Conservation (phyloP, 2,797 vertebrate species). For the Geotrypetes seraphini region DNA sequence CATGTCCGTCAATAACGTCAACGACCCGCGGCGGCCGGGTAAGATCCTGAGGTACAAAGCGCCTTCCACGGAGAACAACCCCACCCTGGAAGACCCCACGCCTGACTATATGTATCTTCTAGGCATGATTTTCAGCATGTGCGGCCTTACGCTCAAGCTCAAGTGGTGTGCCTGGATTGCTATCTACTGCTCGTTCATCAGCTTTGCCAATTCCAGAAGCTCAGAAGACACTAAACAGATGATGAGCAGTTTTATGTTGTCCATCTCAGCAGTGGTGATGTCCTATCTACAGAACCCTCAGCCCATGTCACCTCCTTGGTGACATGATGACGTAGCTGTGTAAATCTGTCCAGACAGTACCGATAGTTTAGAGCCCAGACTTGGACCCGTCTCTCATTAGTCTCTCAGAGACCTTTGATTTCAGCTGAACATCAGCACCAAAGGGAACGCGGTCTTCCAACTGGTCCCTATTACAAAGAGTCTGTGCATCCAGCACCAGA, state of each 20-base stretch:
- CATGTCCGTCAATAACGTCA: slow-evolving; percentile 71
- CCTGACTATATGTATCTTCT: slow-evolving; percentile 95
- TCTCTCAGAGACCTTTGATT: too few species aligned
- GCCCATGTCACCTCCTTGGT: slow-evolving; percentile 92
- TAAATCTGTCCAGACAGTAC: too few species aligned
- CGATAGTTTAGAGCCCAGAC: too few species aligned
- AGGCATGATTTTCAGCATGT: slow-evolving; percentile 97
- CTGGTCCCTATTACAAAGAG: too few species aligned
- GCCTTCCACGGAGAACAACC: slow-evolving; percentile 77
- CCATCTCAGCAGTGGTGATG: slow-evolving; percentile 92
- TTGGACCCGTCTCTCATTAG: too few species aligned
- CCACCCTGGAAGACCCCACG: slow-evolving; percentile 86
- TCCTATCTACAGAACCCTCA: slow-evolving; percentile 94
- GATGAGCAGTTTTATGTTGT: too few species aligned
- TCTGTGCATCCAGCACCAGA: too few species aligned
- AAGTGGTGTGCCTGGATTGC: slow-evolving; percentile 97
- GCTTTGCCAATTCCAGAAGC: slow-evolving; percentile 94
- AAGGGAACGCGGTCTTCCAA: too few species aligned
- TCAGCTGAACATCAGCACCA: too few species aligned
- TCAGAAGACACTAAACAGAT: too few species aligned
- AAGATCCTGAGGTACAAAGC: slow-evolving; percentile 87
- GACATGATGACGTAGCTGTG: too few species aligned
- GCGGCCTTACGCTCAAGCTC: slow-evolving; percentile 92
- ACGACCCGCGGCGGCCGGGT: slow-evolving; percentile 69
- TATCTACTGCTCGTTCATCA: slow-evolving; percentile 92